A percentile compares a stretch with the other conserved stretches of the same genome.
These are phyloP conservation scores for Sphecodes monilicornis DNA, from an alignment of 2,888 invertebrate genomes.

Conservation along the genomic window DNA sequence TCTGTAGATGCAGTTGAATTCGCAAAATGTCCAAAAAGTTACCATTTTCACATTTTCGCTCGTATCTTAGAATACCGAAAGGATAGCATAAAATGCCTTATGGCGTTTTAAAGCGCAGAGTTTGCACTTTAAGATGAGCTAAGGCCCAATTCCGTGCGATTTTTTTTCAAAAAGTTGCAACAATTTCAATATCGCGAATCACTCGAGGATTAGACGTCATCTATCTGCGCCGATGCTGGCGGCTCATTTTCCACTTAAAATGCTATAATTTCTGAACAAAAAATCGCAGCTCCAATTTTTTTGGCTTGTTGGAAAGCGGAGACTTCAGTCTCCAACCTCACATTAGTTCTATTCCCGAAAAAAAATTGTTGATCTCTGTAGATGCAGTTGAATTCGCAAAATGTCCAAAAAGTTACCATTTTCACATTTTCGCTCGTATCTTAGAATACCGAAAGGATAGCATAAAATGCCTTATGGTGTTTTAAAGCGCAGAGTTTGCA, in stretches of 20 bases:
- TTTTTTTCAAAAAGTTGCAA: background rate
- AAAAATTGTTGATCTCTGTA: background rate
- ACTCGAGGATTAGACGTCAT: too few species aligned
- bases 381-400: background rate
- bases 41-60: background rate
- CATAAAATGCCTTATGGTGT: background rate
- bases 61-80: background rate
- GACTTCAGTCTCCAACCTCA: background rate
- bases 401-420: background rate
- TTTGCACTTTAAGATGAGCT: background rate
- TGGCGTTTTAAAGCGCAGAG: background rate
- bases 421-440: background rate
- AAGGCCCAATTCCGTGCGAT: background rate
- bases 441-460: too few species aligned
- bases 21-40: background rate
- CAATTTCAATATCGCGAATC: too few species aligned
- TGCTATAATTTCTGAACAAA: too few species aligned
- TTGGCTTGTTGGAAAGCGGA: too few species aligned
- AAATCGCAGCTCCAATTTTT: too few species aligned
- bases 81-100: background rate
- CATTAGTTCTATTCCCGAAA: accelerated
- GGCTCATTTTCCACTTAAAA: too few species aligned
- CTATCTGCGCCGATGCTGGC: too few species aligned
- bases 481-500: background rate
- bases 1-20: background rate